Evolutionary conservation across 2,113 vertebrate genomes (phyloP), one percentile per base, ranked within the genome.

Genomic region (Caloenas nicobarica): DNA sequence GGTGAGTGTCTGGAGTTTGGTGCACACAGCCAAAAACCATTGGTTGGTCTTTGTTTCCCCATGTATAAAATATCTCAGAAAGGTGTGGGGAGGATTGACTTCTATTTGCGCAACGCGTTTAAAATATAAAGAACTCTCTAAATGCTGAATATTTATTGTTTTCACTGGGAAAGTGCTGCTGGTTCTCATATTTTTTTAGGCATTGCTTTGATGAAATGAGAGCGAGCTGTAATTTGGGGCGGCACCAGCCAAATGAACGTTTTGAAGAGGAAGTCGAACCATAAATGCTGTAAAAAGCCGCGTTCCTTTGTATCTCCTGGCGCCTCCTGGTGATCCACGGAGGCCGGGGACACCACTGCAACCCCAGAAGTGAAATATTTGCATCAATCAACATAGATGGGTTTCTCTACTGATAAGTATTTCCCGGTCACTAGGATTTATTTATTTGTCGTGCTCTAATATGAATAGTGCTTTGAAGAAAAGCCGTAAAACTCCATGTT

Each of bases 361-460:
- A 4, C 23, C 19, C 48, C 16, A 6, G 26, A 23, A 5, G 28
- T 16, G 33, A 40, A 24, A 51, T 7, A 0, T 40, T 53, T 28
- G 74, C 24, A 33, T 44, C 66, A 7, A 4, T 22, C 3, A 0
- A 4, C 23, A 2, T 1, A 1, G 53, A 2, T 7, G 38, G 54
- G 14, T 54, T 57, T 33, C 54, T 53, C 56, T 69, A 16, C 60
- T 2, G 9, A 21, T 34, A 23, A 12, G 0, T 21, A 21, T 48
- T 36, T 10, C 11, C 56, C 66, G 11, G 56, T 44, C 29, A 3
- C 31, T 4, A 5, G 46, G 26, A 17, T 29, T 64, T 25, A 8
- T 80, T 46, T 48, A 38, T 31, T 72, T 33, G 11, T 36, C 40
- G 22, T 44, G 11, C 36, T 68, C 50, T 28, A 19, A 25, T 7